A percentile compares a stretch with the other conserved stretches of the same genome.
Conservation (phyloP, 1,140 invertebrate genomes). For the Drosophila jambulina region DNA sequence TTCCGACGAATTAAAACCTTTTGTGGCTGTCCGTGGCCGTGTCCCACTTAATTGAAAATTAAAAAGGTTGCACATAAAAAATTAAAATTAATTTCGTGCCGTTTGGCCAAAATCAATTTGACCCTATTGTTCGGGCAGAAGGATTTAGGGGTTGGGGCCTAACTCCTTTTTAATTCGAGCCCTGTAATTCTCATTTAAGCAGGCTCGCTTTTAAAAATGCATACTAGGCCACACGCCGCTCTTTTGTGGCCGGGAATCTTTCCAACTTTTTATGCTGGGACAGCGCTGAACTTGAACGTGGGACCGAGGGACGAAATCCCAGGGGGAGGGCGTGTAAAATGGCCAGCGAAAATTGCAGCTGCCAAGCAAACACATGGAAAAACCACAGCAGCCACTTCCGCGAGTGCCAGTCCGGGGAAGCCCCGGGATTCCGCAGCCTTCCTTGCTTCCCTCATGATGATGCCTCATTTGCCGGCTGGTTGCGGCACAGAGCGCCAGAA, state of each 20-base stretch:
- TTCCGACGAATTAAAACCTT: conserved; percentile 36
- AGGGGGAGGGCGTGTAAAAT: conserved; percentile 16
- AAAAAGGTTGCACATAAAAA: conserved; percentile 78
- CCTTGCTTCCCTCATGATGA: conserved; percentile 13
- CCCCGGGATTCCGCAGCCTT: conserved; percentile 29
- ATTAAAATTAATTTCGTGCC: conserved; percentile 79
- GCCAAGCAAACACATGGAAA: conserved; percentile 74
- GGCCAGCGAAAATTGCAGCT: conserved; percentile 51
- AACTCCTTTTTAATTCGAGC: conserved; percentile 17
- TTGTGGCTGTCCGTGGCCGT: conserved; percentile 24
- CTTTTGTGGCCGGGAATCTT: conserved; percentile 28
- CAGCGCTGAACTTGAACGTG: conserved; percentile 36
- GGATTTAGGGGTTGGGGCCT: not conserved
- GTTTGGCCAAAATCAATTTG: conserved; percentile 43
- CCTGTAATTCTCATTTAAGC: conserved; percentile 17
- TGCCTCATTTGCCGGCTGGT: conserved; percentile 62
- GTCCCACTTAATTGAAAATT: conserved; percentile 73
- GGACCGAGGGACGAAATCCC: not conserved
- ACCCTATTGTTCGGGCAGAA: conserved; percentile 14
- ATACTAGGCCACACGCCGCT: conserved; percentile 19
- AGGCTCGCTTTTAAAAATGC: conserved; percentile 20
- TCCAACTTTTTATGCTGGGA: conserved; percentile 26
- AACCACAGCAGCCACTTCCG: conserved; percentile 76
- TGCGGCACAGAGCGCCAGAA: conserved; percentile 34
- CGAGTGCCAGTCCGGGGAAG: conserved; percentile 50